Conservation (phyloP, 1,140 invertebrate genomes). For the Drosophila paulistorum region DNA sequence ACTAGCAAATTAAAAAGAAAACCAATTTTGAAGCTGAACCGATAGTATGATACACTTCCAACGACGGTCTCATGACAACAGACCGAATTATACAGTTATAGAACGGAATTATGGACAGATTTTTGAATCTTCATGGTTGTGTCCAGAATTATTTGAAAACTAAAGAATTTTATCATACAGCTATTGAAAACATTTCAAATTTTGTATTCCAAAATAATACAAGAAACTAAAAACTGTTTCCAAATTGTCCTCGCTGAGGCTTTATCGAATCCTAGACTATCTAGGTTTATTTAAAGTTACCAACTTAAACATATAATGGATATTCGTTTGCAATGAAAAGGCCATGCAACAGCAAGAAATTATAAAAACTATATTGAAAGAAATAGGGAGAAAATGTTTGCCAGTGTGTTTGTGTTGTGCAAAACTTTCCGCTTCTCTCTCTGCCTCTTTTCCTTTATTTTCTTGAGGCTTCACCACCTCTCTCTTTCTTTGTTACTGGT, state of each 20-base stretch:
- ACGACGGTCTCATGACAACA: no score
- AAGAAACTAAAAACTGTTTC: no score
- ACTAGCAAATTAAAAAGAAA: slow-evolving; percentile 36
- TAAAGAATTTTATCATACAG: no score
- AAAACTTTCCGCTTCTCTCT: slow-evolving; percentile 44
- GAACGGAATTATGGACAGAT: no score
- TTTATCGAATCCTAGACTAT: background rate
- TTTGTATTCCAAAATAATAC: no score
- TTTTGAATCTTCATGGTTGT: no score
- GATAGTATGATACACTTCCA: background rate
- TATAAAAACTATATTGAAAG: slow-evolving; percentile 32
- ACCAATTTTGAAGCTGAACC: background rate
- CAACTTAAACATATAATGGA: no score
- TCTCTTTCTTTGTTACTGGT: background rate
- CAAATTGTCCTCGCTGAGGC: no score
- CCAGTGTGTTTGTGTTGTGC: slow-evolving; percentile 58
- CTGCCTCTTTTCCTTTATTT: background rate
- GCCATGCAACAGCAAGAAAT: slow-evolving; percentile 22
- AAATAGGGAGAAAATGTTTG: slow-evolving; percentile 29
- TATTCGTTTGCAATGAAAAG: background rate
- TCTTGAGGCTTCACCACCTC: background rate
- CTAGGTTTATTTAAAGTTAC: no score
- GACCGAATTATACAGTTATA: no score
- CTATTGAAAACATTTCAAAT: no score
- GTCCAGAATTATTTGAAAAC: no score